phyloP scores from a whole-genome alignment of 37 sponge, comb jelly and placozoan species.

The Tethya wilhelma region DNA sequence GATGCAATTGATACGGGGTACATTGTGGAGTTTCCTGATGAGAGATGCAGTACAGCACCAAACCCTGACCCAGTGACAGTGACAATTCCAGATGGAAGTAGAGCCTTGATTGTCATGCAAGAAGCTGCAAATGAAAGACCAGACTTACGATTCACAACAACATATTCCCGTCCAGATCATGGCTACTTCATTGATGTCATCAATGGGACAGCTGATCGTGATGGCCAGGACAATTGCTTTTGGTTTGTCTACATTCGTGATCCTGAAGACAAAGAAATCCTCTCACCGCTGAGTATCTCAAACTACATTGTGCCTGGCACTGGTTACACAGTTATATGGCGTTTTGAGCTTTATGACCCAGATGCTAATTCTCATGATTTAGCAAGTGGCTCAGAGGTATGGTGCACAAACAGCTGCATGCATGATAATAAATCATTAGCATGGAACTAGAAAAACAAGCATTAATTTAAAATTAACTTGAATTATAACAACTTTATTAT shows the following conservation, averaged over 20 bases:
- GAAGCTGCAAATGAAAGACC: neutral
- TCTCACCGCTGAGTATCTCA: neutral
- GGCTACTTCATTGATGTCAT: constrained; percentile 10
- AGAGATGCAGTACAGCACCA: too few relatives aligned
- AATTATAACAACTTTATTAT: too few relatives aligned
- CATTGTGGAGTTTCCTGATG: too few relatives aligned
- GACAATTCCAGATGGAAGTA: neutral
- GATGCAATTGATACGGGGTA: too few relatives aligned
- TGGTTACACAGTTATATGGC: too few relatives aligned
- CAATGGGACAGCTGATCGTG: neutral
- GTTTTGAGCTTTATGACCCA: too few relatives aligned
- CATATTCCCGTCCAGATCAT: neutral
- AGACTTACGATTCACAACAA: neutral
- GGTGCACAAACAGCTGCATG: too few relatives aligned
- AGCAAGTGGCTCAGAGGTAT: too few relatives aligned
- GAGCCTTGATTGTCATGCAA: neutral
- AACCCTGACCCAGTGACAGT: neutral
- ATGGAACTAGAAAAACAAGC: too few relatives aligned
- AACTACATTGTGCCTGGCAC: constrained; percentile 1
- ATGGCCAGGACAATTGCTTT: neutral
- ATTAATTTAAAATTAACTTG: too few relatives aligned
- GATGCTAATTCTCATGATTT: too few relatives aligned
- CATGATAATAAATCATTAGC: too few relatives aligned
- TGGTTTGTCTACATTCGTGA: constrained; percentile 4
- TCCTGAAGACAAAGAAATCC: neutral